These are phyloP conservation scores for Nephrotoma appendiculata DNA, from an alignment of 2,888 invertebrate genomes.

Conservation along the genomic window DNA sequence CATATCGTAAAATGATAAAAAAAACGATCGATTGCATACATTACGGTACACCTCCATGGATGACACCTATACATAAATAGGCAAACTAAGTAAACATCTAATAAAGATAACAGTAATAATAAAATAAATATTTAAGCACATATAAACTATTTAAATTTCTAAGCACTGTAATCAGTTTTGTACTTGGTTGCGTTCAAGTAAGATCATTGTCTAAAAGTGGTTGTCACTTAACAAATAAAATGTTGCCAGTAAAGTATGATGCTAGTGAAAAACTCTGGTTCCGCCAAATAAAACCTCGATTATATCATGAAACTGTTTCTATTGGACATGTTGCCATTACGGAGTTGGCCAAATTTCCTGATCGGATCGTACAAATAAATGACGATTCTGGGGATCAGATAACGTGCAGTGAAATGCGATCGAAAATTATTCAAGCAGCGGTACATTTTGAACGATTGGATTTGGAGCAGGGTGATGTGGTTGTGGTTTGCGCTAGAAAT, in stretches of 20 bases:
- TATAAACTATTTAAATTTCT: too few relatives aligned
- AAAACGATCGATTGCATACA: not conserved
- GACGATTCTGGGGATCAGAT: not conserved
- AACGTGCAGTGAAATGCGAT: not conserved
- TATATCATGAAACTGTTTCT: not conserved
- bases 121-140: too few relatives aligned
- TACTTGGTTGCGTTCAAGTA: too few relatives aligned
- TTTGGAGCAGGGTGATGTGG: constrained; percentile 16
- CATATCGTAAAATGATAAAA: too few relatives aligned
- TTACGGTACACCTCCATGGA: not conserved
- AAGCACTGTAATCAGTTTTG: too few relatives aligned
- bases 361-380: not conserved
- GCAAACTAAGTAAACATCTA: not conserved
- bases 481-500: constrained; percentile 21
- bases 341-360: not conserved
- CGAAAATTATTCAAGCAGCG: not conserved
- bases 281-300: not conserved
- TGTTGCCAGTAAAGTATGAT: not conserved
- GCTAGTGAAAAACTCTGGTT: not conserved
- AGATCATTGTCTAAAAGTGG: too few relatives aligned
- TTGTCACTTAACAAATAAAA: too few relatives aligned
- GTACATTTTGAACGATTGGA: not conserved
- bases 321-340: not conserved
- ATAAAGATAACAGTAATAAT: too few relatives aligned
- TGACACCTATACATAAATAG: not conserved